Evolutionary conservation across 2,888 invertebrate species (phyloP), one percentile per base, ranked within the genome.

Genomic region (Scaptomyza cyrtandrae): DNA sequence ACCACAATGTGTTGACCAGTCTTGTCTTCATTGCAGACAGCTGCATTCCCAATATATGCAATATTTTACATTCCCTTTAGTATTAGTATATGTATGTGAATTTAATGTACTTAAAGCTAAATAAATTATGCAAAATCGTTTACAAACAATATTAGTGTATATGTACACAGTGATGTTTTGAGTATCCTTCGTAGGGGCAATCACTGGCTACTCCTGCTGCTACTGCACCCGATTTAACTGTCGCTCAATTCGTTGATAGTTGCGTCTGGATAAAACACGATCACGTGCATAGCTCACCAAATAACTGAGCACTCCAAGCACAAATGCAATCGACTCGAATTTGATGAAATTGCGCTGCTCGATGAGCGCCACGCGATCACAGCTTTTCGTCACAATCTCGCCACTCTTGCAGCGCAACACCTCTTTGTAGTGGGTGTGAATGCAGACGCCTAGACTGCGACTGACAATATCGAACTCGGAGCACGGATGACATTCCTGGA

Each of bases 381-480:
- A 98, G 91, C 98, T 97, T 92, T 96, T 94, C 6, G 96, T 96
- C 10, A 96, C 95, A 66, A 94, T 95, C 93, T 96, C 95, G 19
- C 97, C 97, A 92, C 95, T 95, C 83, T 95, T 94, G 93, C 97
- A 97, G 86, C 94, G 95, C 11, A 97, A 90, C 64, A 96, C 94
- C 93, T 97, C 97, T 90, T 97, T 97, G 90, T 95, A 96, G 90
- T 96, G 95, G 2, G 97, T 96, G 81, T 95, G 95, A 68, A 96
- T 94, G 88, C 97, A 97, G 46, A 96, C 96, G 56, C 96, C 95
- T 84, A 96, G 95, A 89, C 95, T 96, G 92, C 95, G 95, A 89
- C 97, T 97, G 56, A 95, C 94, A 71, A 97, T 95, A 93, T 97
- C 97, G 91, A 96, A 97, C 75, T 95, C 96, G 93, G 96, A 95